Conservation (phyloP, 2,888 invertebrate species). For the Lobophora halterata region DNA sequence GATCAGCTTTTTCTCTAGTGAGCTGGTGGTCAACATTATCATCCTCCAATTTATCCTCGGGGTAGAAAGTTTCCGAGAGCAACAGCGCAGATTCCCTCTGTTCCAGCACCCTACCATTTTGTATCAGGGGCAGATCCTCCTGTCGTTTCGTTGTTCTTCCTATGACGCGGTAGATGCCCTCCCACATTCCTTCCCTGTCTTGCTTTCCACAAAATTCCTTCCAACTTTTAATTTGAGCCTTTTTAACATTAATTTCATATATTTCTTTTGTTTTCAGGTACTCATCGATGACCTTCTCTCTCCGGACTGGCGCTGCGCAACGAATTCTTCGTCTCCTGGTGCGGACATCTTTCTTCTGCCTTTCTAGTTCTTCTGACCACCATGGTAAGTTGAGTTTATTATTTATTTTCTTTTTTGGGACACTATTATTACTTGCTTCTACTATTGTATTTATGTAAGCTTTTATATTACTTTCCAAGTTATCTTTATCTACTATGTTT, state of each 20-base stretch:
- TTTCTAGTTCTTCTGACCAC: conserved; percentile 7
- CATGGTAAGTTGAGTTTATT: conserved; percentile 15
- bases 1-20: not conserved
- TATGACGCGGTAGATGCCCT: conserved; percentile 12
- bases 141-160: conserved; percentile 5
- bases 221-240: conserved; percentile 12
- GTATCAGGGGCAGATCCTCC: conserved; percentile 3
- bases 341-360: not conserved
- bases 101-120: not conserved
- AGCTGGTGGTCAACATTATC: conserved; percentile 12
- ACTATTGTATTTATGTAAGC: conserved; percentile 1
- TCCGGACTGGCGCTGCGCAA: conserved; percentile 5
- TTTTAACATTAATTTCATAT: conserved; percentile 1
- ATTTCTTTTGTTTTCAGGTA: conserved; percentile 9
- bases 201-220: conserved; percentile 22
- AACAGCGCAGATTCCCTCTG: conserved; percentile 3
- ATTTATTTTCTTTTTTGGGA: conserved; percentile 9
- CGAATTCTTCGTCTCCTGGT: conserved; percentile 5
- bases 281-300: conserved; percentile 3
- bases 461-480: conserved; percentile 1
- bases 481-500: not conserved
- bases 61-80: conserved; percentile 17
- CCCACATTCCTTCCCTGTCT: conserved; percentile 21
- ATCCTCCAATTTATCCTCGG: not conserved
- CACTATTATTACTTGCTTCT: conserved; percentile 2